Evolutionary conservation across 2,113 vertebrate genomes (phyloP).

Genomic region (Vulpes ferrilata): DNA sequence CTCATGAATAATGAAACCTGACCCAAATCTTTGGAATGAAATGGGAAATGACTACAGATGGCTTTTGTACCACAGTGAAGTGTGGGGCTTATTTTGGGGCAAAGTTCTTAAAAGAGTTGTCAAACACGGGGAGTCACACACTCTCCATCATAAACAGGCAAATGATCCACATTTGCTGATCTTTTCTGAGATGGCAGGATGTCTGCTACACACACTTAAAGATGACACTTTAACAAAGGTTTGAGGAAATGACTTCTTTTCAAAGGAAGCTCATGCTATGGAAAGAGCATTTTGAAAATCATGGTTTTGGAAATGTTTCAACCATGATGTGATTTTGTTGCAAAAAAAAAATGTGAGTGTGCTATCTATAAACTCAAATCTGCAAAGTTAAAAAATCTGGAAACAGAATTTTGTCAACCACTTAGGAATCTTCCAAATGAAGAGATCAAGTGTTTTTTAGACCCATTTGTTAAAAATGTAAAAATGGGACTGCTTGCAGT

Average conservation of each 20-base stretch:
- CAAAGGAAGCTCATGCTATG: not conserved
- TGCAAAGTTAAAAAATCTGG: slow-evolving; percentile 9
- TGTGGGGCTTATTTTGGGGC: not conserved
- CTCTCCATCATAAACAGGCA: not conserved
- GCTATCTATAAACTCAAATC: not conserved
- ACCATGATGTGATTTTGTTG: not conserved
- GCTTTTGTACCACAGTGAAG: not conserved
- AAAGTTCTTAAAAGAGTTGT: not conserved
- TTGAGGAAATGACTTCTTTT: not conserved
- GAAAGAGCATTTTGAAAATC: not conserved
- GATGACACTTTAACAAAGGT: not conserved
- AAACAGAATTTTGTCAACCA: not conserved
- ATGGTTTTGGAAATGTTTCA: slow-evolving; percentile 39
- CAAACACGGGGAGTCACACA: not conserved
- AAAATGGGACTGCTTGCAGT: slow-evolving; percentile 20
- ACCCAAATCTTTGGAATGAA: slow-evolving; percentile 21
- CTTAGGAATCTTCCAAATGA: slow-evolving; percentile 30
- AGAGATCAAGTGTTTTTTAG: not conserved
- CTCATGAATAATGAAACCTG: not conserved
- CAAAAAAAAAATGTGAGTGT: not conserved
- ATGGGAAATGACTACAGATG: not conserved
- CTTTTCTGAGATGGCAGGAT: not conserved
- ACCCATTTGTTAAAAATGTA: slow-evolving; percentile 42
- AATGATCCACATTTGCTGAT: not conserved
- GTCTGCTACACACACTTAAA: not conserved